Evolutionary conservation across 2,113 vertebrate genomes (phyloP), one percentile per base, ranked within the genome.

Genomic region (Notarius quadriscutis): DNA sequence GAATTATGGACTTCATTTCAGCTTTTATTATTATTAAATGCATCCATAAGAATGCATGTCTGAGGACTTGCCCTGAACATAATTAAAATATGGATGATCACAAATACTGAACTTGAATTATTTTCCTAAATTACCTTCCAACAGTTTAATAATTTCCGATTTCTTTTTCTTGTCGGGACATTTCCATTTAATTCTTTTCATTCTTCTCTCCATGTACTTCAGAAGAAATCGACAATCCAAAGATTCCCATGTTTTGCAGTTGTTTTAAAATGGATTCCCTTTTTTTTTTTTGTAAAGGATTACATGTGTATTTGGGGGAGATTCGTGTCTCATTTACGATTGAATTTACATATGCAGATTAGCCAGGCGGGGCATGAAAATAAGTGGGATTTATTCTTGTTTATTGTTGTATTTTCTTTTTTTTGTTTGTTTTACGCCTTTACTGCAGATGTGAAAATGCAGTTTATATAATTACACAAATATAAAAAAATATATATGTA

Each of bases 401-500:
- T 72, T 89, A 82, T 90, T 93, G 83, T 90, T 85, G 84, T 53
- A 75, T 75, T 63, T 57, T 72, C 22, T 48, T 0, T 75, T 17
- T 30, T 55, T 22, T 60, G 80, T n/a, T 63, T 84, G 22, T 86
- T 69, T 80, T 91, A 88, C 91, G 90, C 82, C 65, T 87, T 92
- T 83, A 90, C 89, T 90, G 90, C 88, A 80, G 87, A 91, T 91
- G 92, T 93, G 92, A 93, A 90, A 87, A 58, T 91, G 92, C 89
- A 90, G 89, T 91, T 92, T 94, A 87, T 88, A 83, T 91, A 91
- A 48, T 93, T 91, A 95, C 90, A 89, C 89, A 92, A 92, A 93
- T 87, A 93, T 92, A 93, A 90, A 93, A 93, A 90, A 30, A 63
- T 10, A 62, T 94, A 94, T 91, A 92, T 93, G 92, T 92, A 88